Evolutionary conservation across 2,797 vertebrate genomes (phyloP), one percentile per base, ranked within the genome.

Genomic region (Sebastes diaconus): DNA sequence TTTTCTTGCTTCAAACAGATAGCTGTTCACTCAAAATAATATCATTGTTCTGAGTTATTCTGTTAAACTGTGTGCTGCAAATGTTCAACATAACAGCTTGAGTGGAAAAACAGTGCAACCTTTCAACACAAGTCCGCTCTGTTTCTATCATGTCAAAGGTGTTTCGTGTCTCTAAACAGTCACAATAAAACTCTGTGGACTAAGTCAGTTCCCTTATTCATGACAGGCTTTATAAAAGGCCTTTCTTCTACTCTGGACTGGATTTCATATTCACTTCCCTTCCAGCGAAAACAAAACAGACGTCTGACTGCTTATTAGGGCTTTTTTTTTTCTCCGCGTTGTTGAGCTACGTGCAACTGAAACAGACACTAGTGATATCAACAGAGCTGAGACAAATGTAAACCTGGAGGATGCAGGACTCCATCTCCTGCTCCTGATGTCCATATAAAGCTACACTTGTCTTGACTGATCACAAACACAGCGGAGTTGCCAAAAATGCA

Each of bases 361-460:
- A 82, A 76, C 73, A 77, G 76, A 76, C 64, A 9, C 46, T 2
- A 1, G 39, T 70, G 81, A 88, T 84, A 63, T 88, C 75, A 84
- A 71, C 92, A 90, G 87, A 89, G 52, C 75, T 12, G n/a, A 67
- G 81, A 76, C 70, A 3, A 88, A 84, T 86, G 83, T 91, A 92
- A 91, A 91, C 88, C 66, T 66, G 74, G 61, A 84, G 46, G 81
- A 85, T 71, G 81, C 87, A 68, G 73, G 79, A 77, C 64, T 25
- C 75, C 83, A 69, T 86, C 85, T 65, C 73, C 4, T 18, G 18
- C 80, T 79, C 69, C 81, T 61, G 67, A 80, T 93, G 92, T 92
- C 94, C 94, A 95, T 94, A 95, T 94, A 95, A 94, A 94, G 94
- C 39, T 88, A 1, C 71, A 63, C 74, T 84, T 46, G 86, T 86